Evolutionary conservation across 2,113 vertebrate species (phyloP).

Genomic region (Otolemur garnettii): DNA sequence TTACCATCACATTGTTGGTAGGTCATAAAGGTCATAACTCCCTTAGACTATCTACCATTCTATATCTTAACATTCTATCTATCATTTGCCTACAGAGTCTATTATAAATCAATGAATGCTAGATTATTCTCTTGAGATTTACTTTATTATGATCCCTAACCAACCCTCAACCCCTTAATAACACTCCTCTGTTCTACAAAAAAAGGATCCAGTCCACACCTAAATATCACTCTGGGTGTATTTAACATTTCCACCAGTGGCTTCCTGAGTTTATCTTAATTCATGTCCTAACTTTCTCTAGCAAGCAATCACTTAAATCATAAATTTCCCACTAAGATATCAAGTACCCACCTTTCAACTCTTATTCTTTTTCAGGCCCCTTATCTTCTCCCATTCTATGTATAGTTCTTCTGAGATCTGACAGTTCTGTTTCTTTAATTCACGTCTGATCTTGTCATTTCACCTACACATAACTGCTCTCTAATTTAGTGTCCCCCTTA

Average conservation of each 20-base stretch:
- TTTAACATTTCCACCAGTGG: neutral
- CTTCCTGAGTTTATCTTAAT: neutral
- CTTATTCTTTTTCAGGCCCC: neutral
- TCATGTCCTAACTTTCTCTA: neutral
- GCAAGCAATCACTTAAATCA: neutral
- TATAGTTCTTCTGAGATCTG: neutral
- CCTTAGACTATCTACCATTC: neutral
- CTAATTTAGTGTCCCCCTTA: neutral
- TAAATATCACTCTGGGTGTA: neutral
- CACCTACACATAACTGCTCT: neutral
- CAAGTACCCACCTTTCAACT: neutral
- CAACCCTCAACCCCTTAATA: neutral
- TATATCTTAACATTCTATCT: neutral
- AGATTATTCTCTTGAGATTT: neutral
- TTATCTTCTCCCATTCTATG: neutral
- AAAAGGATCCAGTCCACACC: neutral
- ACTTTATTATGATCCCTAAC: neutral
- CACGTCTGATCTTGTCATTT: neutral
- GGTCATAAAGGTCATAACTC: neutral
- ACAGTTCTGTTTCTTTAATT: neutral
- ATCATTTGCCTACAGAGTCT: neutral
- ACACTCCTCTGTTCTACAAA: neutral
- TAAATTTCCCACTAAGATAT: neutral
- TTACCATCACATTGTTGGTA: neutral
- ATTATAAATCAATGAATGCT: neutral